Evolutionary conservation across 1,140 invertebrate species (phyloP), one percentile per base, ranked within the genome.

Genomic region (Brachionus asplanchnoidis): DNA sequence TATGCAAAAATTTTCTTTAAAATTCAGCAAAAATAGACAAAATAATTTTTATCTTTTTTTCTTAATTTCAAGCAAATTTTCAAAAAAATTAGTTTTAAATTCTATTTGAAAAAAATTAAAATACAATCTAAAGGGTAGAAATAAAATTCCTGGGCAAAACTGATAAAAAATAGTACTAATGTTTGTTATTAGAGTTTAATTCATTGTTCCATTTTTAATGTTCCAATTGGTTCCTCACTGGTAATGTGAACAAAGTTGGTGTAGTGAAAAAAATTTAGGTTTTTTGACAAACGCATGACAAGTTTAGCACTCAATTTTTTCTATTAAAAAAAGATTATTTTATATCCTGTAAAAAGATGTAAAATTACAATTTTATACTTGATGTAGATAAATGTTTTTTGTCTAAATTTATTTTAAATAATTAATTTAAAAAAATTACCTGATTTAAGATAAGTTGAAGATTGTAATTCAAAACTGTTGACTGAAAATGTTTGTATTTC

Each of bases 361-460:
- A 53, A 53, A 53, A 17, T 60, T 60, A 60, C 53, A 9, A 60
- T 60, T 23, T 73, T 32, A 42, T 17, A 14, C 32, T 73, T 42
- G 68, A 73, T 8, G 6, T 1, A 17, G 28, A 42, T 40, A 40
- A 1, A 20, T 42, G 32, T 23, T 42, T 42, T 1, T 23, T 73
- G 0, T 73, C 68, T 8, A 73, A n/a, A n/a, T n/a, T n/a, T n/a
- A n/a, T n/a, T n/a, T n/a, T n/a, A n/a, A 66, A 66, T 23, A 66
- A 23, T 66, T 6, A 56, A 56, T n/a, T 6, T 56, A 3, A n/a
- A 12, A 75, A 73, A 75, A 2, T 77, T 28, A 77, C 73, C 14
- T 77, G 42, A 77, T 50, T 77, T 50, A 77, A 23, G 50, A 77
- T 77, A 14, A 77, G 14, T 50, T 50, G 42, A 26, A 77, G 20